Evolutionary conservation across 2,113 vertebrate species (phyloP), one percentile per base, ranked within the genome.

Genomic region (Cyprinodon variegatus): DNA sequence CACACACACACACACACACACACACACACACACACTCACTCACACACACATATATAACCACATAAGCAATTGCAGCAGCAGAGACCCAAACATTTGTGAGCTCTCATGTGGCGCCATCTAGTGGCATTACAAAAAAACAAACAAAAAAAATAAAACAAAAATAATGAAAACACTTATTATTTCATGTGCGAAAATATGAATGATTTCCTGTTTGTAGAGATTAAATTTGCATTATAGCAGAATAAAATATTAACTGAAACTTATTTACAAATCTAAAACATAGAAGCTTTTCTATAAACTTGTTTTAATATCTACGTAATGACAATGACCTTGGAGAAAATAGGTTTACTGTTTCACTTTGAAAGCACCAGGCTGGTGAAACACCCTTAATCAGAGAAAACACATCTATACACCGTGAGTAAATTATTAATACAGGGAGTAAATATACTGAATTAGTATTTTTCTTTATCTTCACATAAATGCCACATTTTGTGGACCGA

Each of bases 101-200:
- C 63, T 89, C 85, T 77, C 86, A 40, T 79, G 20, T 71, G 66
- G 84, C 77, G 77, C 90, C 90, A 91, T 90, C 90, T 88, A 10
- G 87, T 77, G 90, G 84, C 36, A 0, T 0, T 57, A 1, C 61
- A 4, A 15, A 13, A 65, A 39, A 4, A 3, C 11, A 4, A 11
- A 48, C 64, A 2, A 48, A 10, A 12, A 40, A 65, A 39, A 4
- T 4, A 11, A 4, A 11, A 48, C 64, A 2, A 48, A 10, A 12
- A 40, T n/a, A 11, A 5, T 12, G 12, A 41, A 43, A 22, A 3
- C 39, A 43, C 17, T 6, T 20, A 38, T 4, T 40, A 0, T 20
- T 41, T 65, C 14, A 36, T 37, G 11, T 38, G 4, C 36, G 36
- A 15, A 62, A 62, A n/a, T 6, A 57, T 53, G 1, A 53, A 53